phyloP scores from a whole-genome alignment of 2,797 vertebrate species.

The Tangara arthus region DNA sequence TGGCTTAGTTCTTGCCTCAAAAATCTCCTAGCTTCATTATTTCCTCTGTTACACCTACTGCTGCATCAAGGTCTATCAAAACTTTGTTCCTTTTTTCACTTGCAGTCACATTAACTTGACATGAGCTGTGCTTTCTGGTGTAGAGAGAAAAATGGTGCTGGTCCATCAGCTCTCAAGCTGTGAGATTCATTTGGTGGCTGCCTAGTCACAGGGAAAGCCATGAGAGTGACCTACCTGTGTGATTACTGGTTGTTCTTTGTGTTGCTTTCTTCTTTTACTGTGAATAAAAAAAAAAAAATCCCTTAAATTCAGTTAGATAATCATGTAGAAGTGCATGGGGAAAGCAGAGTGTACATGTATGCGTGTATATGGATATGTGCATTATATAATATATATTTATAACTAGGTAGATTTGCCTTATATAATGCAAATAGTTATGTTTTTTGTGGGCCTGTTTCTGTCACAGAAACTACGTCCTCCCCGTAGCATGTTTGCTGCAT shows the following conservation, averaged over 20 bases:
- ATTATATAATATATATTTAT: not conserved
- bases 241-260: not conserved
- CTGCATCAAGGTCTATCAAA: not conserved
- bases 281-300: not conserved
- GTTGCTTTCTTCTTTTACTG: not conserved
- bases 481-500: not conserved
- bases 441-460: not conserved
- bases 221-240: not conserved
- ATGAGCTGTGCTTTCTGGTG: not conserved
- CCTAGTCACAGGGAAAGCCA: not conserved
- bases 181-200: not conserved
- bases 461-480: rapidly evolving
- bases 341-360: not conserved
- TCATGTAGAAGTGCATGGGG: not conserved
- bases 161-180: not conserved
- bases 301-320: not conserved
- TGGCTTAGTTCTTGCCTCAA: not conserved
- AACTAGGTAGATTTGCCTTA: not conserved
- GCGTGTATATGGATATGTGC: rapidly evolving
- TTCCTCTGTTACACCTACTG: not conserved
- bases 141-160: not conserved
- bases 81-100: not conserved
- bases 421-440: not conserved
- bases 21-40: not conserved
- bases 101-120: not conserved